Conservation (phyloP, 2,113 vertebrate species). For the Ceyx melanurus region DNA sequence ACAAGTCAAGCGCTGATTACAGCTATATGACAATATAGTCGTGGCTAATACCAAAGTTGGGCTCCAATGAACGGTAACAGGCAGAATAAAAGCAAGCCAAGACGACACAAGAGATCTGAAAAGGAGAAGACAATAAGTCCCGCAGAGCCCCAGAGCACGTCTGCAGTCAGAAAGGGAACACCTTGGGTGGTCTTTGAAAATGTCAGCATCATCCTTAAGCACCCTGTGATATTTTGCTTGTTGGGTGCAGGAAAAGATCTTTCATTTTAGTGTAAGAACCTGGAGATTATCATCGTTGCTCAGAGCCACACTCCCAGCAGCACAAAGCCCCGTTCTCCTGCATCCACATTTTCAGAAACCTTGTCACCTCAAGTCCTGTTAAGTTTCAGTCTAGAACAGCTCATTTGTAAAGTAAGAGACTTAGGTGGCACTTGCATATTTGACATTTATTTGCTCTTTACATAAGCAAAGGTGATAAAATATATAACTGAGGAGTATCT, state of each 20-base stretch:
- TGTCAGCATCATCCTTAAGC: constrained; percentile 74
- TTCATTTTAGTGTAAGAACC: constrained; percentile 31
- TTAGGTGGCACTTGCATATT: background rate
- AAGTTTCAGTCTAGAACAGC: background rate
- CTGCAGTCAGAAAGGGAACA: constrained; percentile 66
- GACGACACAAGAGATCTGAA: background rate
- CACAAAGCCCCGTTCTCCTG: background rate
- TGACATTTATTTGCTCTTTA: background rate
- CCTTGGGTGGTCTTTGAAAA: constrained; percentile 75
- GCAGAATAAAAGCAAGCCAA: constrained; percentile 59
- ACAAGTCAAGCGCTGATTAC: constrained; percentile 74
- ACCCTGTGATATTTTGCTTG: constrained; percentile 74
- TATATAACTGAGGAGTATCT: background rate
- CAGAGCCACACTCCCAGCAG: background rate
- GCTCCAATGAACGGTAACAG: constrained; percentile 56
- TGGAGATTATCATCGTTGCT: constrained; percentile 25
- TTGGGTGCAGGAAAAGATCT: constrained; percentile 34
- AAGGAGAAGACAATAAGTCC: constrained; percentile 37
- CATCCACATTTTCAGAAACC: background rate
- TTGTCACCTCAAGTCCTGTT: background rate
- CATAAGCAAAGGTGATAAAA: background rate
- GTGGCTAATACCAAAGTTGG: constrained; percentile 67
- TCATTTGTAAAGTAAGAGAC: background rate
- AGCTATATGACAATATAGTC: constrained; percentile 68
- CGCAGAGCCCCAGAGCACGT: constrained; percentile 49